Evolutionary conservation across 2,888 invertebrate genomes (phyloP).

Genomic region (Protophormia terraenovae): DNA sequence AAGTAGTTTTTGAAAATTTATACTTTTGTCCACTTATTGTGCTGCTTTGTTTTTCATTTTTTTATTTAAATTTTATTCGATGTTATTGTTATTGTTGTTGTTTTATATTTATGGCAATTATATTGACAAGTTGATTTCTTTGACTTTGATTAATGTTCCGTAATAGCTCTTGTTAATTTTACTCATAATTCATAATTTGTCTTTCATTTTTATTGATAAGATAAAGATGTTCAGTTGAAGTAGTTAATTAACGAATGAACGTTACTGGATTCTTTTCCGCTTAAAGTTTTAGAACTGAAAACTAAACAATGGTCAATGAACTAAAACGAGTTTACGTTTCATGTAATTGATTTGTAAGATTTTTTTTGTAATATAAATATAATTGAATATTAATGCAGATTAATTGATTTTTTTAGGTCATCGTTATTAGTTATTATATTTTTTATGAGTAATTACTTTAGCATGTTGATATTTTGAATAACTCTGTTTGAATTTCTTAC

Average conservation of each 20-base stretch:
- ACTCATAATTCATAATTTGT: conserved; percentile 46
- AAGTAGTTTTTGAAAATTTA: conserved; percentile 1
- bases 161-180: conserved; percentile 45
- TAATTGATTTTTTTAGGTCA: too few relatives aligned
- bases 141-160: conserved; percentile 61
- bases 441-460: too few relatives aligned
- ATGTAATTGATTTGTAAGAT: background rate
- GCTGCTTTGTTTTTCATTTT: background rate
- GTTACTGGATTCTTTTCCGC: conserved; percentile 22
- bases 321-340: background rate
- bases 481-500: too few relatives aligned
- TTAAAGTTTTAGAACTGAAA: background rate
- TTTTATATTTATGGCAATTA: conserved; percentile 38
- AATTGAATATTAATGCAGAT: too few relatives aligned
- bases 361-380: background rate
- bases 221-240: conserved; percentile 48
- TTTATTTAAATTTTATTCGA: background rate
- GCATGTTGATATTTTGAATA: too few relatives aligned
- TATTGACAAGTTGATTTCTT: conserved; percentile 58
- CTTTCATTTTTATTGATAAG: background rate
- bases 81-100: background rate
- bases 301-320: conserved; percentile 14
- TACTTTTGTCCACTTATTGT: conserved; percentile 11
- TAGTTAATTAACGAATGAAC: conserved; percentile 4
- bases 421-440: too few relatives aligned